Conservation (phyloP, 1,140 invertebrate species). For the Diachasma alloeum region DNA sequence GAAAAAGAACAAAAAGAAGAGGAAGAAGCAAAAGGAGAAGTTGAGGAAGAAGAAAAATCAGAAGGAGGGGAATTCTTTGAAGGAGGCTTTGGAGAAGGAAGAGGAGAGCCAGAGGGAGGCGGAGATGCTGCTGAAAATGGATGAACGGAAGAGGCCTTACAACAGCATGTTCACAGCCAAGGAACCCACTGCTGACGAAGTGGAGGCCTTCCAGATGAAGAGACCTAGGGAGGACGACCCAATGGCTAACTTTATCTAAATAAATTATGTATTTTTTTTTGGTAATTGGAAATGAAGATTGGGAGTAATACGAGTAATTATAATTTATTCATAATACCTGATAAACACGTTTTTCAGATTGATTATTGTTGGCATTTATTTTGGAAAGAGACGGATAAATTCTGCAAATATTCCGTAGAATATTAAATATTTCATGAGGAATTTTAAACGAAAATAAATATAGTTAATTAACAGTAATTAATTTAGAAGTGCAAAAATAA, state of each 20-base stretch:
- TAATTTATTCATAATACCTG: no score
- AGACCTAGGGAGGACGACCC: constrained; percentile 87
- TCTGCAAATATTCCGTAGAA: no score
- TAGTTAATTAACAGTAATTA: no score
- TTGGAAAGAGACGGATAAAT: no score
- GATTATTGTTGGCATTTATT: no score
- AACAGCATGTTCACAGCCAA: constrained; percentile 88
- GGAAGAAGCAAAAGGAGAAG: constrained; percentile 70
- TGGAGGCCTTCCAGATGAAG: constrained; percentile 93
- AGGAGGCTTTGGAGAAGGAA: constrained; percentile 74
- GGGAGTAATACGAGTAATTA: no score
- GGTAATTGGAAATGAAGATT: no score
- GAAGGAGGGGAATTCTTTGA: constrained; percentile 64
- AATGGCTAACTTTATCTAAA: constrained; percentile 76
- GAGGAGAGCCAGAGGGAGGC: constrained; percentile 71
- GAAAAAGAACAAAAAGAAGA: constrained; percentile 65
- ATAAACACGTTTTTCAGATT: no score
- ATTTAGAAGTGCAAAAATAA: no score
- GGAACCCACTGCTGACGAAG: constrained; percentile 88
- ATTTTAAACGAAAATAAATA: no score
- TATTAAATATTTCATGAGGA: no score
- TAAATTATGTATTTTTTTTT: not conserved
- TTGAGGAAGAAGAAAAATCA: constrained; percentile 69
- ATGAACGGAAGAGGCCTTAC: constrained; percentile 91
- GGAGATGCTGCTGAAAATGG: constrained; percentile 74